Base-by-base conservation (phyloP, 2,888 invertebrate species). In the Megaustenia siamemsis region DNA sequence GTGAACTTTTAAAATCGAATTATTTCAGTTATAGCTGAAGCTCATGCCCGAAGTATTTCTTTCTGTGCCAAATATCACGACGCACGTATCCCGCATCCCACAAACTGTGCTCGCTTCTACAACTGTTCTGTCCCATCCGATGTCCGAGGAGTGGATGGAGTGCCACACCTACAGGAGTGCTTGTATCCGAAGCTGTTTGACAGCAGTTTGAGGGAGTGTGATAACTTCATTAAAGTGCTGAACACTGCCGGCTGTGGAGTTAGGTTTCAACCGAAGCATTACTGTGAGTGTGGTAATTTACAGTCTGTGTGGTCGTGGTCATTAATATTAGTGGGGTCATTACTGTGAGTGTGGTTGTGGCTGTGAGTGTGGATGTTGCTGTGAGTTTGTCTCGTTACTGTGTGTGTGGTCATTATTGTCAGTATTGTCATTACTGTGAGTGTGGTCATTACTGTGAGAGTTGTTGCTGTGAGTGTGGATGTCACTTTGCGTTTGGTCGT, bases 21-120 rank as follows among this genome's bases (percentile, higher is more conserved):
- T n/a, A n/a, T 45, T 40, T 21, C 83, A 86, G 86, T 86, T 76
- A 49, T 83, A 15, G 24, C n/a, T 3, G 38, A 60, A 8, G 68
- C 80, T n/a, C 53, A 75, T 8, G 32, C 35, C 3, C 35, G 68
- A 38, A 79, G 90, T 0, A 87, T 83, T 21, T 53, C 75, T 4
- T 90, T 89, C 69, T 91, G 91, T 69, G 45, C 66, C 28, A 86
- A 88, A 28, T 86, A 90, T 80, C 90, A 89, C 0, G 84, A 75
- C 28, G 88, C 90, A 1, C 80, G 87, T 40, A 88, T 90, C 75
- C 89, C 89, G 32, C 89, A 88, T 77, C 89, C 89, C 0, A 88
- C 88, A 21, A 88, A 90, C 79, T 91, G 91, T 81, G 90, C 90
- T 6, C 89, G 89, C 66, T 91, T 88, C 82, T 91, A 88, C 85